phyloP scores from a whole-genome alignment of 2,888 invertebrate species.

The Heteromyza rotundicornis region DNA sequence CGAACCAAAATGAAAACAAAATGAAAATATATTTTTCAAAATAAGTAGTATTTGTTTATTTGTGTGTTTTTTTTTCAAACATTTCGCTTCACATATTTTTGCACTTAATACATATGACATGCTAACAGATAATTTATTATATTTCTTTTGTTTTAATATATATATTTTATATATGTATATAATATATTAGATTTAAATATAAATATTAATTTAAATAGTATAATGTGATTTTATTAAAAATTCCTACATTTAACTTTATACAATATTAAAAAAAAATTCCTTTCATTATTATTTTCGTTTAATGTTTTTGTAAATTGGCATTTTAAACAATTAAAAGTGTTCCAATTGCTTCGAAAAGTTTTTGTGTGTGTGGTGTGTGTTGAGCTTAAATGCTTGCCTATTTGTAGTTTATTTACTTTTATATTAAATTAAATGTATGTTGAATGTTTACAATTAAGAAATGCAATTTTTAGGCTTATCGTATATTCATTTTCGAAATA shows the following conservation, averaged over 20 bases:
- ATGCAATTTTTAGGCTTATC: constrained; percentile 33
- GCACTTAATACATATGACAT: background rate
- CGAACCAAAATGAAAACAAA: constrained; percentile 16
- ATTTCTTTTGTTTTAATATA: background rate
- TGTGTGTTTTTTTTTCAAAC: background rate
- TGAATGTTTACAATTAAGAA: constrained; percentile 31
- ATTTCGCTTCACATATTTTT: background rate
- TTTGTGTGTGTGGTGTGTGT: constrained; percentile 29
- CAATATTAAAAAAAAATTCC: background rate
- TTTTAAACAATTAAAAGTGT: background rate
- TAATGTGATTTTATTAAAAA: background rate
- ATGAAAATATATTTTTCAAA: background rate
- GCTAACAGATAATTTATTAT: background rate
- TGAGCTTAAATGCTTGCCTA: constrained; percentile 32
- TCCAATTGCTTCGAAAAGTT: constrained; percentile 21
- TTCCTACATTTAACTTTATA: background rate
- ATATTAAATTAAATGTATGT: constrained; percentile 43
- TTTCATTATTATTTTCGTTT: background rate
- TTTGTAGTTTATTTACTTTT: constrained; percentile 21
- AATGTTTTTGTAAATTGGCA: background rate
- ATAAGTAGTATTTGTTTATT: background rate
- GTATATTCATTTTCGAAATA: constrained; percentile 48
- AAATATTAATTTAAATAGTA: constrained; percentile 1
- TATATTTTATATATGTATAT: background rate
- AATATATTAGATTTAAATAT: background rate